Base-by-base conservation (phyloP, 2,113 vertebrate genomes). In the Festucalex cinctus region DNA sequence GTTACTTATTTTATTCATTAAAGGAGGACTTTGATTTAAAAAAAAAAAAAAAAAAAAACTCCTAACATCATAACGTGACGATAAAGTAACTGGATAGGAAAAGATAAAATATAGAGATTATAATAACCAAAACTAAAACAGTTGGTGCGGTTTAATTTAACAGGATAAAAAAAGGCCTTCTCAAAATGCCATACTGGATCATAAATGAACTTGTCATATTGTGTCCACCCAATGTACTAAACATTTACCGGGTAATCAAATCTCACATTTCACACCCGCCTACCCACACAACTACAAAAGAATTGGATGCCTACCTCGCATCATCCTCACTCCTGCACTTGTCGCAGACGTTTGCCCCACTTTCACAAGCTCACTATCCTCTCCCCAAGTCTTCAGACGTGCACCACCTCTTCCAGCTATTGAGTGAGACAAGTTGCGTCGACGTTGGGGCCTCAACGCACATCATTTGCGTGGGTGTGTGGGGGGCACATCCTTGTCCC, bases 231-330 rank as follows among this genome's bases (percentile, higher is more conserved):
- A 8, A 3, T 57, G 4, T 9, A 26, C n/a, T 39, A 20, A 13
- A 61, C 20, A 22, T 36, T 17, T 54, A n/a, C n/a, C n/a, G n/a
- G n/a, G n/a, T n/a, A 54, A 74, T 71, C 37, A 69, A 58, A 83
- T 65, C 4, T 48, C 7, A 37, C 46, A 69, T 63, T 78, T 72
- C 62, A 9, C 78, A 67, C 72, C 59, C 65, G 66, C 14, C 65
- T 51, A 20, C 48, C 48, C n/a, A 37, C n/a, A 70, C 43, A 57
- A 19, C 54, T 32, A 69, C 36, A 41, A 65, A 80, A 88, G 61
- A 80, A 24, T 80, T 70, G 75, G 60, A 85, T 83, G 78, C 91
- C 87, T 92, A 92, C 91, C 91, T 92, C 90, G 84, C 89, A 89
- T 90, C 88, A 88, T 92, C 87, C 81, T 90, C 86, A 86, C 85